A percentile compares a stretch with the other conserved stretches of the same genome.
Evolutionary conservation across 2,888 invertebrate genomes (phyloP).

Genomic region (Phaedon cochleariae): DNA sequence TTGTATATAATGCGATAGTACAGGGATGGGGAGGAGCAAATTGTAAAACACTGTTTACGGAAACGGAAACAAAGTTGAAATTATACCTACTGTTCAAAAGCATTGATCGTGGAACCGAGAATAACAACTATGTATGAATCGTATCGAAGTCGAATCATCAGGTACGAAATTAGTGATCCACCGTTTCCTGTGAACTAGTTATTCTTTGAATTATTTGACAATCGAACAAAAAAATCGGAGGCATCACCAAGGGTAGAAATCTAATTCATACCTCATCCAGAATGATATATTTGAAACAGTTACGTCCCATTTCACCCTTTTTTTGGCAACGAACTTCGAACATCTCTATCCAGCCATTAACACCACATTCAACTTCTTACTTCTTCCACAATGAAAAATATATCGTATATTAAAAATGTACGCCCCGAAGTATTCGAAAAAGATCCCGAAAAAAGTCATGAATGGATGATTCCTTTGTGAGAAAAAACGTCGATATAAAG

Average conservation of each 20-base stretch:
- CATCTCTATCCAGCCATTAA: conserved; percentile 60
- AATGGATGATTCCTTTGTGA: conserved; percentile 54
- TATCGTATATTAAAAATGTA: conserved; percentile 59
- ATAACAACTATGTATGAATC: too few species aligned
- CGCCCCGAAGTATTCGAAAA: conserved; percentile 50
- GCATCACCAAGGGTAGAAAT: not conserved
- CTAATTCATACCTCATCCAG: not conserved
- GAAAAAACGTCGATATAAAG: conserved; percentile 51
- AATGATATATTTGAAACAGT: conserved; percentile 35
- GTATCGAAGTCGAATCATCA: too few species aligned
- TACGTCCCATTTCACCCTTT: conserved; percentile 37
- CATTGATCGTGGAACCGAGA: too few species aligned
- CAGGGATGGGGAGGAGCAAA: too few species aligned
- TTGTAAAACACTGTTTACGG: too few species aligned
- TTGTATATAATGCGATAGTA: too few species aligned
- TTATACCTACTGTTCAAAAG: too few species aligned
- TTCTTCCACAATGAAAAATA: conserved; percentile 50
- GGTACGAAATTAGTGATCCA: too few species aligned
- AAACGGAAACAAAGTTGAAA: too few species aligned
- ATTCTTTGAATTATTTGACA: not conserved
- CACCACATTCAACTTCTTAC: conserved; percentile 56
- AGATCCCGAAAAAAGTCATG: conserved; percentile 43
- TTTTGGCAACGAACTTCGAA: conserved; percentile 39
- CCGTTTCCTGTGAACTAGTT: not conserved
- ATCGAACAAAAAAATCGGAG: not conserved